Evolutionary conservation across 30 jellyfish, hydroid and myxozoan species (phyloP).

Genomic region (Mastigias papua): DNA sequence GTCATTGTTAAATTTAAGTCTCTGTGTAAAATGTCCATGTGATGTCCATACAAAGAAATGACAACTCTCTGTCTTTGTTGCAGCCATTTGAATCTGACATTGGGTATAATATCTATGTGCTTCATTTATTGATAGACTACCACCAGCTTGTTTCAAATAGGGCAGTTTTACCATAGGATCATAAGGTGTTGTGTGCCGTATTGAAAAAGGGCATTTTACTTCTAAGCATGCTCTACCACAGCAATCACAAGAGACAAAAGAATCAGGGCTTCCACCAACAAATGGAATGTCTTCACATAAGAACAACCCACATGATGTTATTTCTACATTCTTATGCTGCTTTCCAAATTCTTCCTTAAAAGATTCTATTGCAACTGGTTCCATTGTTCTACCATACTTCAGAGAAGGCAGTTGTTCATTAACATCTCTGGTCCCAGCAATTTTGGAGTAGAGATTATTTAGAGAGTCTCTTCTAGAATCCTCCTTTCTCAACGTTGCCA

Average conservation of each 20-base stretch:
- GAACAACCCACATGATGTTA: constrained; percentile 28
- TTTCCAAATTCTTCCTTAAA: constrained; percentile 11
- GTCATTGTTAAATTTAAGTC: constrained; percentile 7
- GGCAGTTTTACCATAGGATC: constrained; percentile 34
- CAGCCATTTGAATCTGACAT: constrained; percentile 64
- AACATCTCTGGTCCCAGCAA: constrained; percentile 39
- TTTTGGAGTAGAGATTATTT: neutral
- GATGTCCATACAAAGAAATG: constrained; percentile 56
- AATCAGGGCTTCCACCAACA: constrained; percentile 66
- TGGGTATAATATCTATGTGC: constrained; percentile 51
- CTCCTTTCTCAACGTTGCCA: constrained; percentile 17
- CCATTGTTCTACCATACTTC: constrained; percentile 76
- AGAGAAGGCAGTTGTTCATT: constrained; percentile 58
- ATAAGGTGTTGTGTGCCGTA: constrained; percentile 12
- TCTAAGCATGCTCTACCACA: constrained; percentile 39
- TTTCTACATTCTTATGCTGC: constrained; percentile 34
- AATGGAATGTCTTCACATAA: constrained; percentile 38
- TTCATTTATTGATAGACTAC: neutral
- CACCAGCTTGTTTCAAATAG: constrained; percentile 9
- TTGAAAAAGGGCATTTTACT: constrained; percentile 40
- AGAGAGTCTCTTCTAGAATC: constrained; percentile 15
- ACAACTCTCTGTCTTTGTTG: constrained; percentile 30
- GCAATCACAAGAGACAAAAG: constrained; percentile 35
- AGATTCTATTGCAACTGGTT: constrained; percentile 14
- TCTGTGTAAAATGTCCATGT: constrained; percentile 24